phyloP scores from a whole-genome alignment of 2,113 vertebrate species.

The Myiopsitta monachus region DNA sequence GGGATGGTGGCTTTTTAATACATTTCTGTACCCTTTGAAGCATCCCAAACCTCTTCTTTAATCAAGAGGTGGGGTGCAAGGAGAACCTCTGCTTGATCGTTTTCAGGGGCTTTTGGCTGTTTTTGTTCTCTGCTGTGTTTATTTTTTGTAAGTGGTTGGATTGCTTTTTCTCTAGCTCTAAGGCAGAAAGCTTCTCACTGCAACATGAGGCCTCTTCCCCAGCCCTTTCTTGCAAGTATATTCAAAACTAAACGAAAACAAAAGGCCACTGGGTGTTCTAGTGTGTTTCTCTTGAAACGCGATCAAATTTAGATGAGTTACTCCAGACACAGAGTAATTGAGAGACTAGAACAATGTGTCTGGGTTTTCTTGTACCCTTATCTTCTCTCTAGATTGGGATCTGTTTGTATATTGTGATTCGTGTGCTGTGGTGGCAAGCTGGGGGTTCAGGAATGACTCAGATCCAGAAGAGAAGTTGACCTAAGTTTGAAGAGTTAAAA shows the following conservation, averaged over 20 bases:
- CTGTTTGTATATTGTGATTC: not conserved
- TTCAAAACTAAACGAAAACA: not conserved
- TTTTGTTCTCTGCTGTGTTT: not conserved
- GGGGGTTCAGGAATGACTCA: not conserved
- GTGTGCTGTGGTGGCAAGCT: fast-evolving
- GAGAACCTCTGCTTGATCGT: not conserved
- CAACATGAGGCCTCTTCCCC: not conserved
- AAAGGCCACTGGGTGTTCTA: not conserved
- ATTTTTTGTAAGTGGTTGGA: not conserved
- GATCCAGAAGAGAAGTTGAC: not conserved
- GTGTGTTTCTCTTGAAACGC: not conserved
- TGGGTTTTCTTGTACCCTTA: not conserved
- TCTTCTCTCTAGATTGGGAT: not conserved
- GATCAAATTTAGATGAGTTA: not conserved
- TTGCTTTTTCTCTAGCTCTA: not conserved
- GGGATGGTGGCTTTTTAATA: not conserved
- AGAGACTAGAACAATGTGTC: not conserved
- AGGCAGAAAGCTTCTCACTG: not conserved
- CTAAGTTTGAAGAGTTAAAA: not conserved
- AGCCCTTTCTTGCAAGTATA: not conserved
- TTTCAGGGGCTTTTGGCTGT: not conserved
- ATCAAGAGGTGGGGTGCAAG: not conserved
- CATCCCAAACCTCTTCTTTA: not conserved
- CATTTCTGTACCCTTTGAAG: not conserved
- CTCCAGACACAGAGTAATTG: not conserved